These are phyloP conservation scores for Apodemia zela DNA, from an alignment of 2,888 invertebrate genomes.

Conservation along the genomic window DNA sequence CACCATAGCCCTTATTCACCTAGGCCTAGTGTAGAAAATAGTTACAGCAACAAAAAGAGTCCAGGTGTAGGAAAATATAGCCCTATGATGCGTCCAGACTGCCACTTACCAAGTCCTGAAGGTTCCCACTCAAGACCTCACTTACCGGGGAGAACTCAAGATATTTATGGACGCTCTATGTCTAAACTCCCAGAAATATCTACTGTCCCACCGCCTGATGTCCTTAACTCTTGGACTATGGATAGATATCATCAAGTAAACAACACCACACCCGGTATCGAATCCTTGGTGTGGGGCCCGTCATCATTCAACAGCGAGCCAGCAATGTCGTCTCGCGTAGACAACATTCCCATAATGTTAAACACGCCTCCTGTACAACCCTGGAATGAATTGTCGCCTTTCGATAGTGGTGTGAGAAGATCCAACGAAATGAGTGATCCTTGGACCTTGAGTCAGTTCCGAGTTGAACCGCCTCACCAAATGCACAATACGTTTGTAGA, in stretches of 20 bases:
- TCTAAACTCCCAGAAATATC: slow-evolving; percentile 54
- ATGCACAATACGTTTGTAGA: slow-evolving; percentile 64
- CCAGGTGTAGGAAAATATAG: slow-evolving; percentile 67
- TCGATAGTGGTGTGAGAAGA: slow-evolving; percentile 49
- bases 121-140: slow-evolving; percentile 45
- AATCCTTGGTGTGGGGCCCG: slow-evolving; percentile 62
- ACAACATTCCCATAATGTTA: slow-evolving; percentile 49
- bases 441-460: slow-evolving; percentile 66
- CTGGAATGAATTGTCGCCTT: slow-evolving; percentile 58
- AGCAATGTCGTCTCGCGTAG: slow-evolving; percentile 41
- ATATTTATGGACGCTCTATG: slow-evolving; percentile 51
- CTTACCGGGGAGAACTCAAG: slow-evolving; percentile 45
- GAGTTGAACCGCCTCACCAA: slow-evolving; percentile 62
- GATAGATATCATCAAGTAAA: slow-evolving; percentile 53
- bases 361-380: slow-evolving; percentile 59
- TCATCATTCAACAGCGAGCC: slow-evolving; percentile 44
- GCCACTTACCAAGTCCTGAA: slow-evolving; percentile 65
- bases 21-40: slow-evolving; percentile 60
- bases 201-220: slow-evolving; percentile 47
- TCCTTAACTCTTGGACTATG: slow-evolving; percentile 54
- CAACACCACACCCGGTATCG: slow-evolving; percentile 47
- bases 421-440: slow-evolving; percentile 54
- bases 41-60: slow-evolving; percentile 61
- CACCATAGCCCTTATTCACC: slow-evolving; percentile 71
- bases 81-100: slow-evolving; percentile 66